These are phyloP conservation scores for Junonia oenone DNA, from an alignment of 2,888 invertebrate species.

Conservation along the genomic window DNA sequence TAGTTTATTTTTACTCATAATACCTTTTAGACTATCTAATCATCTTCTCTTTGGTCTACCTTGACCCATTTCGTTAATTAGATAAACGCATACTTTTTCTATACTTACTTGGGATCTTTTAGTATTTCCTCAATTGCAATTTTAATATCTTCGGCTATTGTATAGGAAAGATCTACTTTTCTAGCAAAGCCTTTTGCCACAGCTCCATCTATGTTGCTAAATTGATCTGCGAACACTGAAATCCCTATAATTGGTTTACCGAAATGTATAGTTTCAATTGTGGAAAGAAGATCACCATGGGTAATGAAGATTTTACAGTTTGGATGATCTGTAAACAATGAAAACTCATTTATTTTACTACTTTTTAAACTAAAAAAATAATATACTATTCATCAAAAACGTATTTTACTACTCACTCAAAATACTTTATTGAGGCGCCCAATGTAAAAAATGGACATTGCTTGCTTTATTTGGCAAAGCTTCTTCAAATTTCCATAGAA, in stretches of 20 bases:
- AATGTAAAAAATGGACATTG: constrained; percentile 60
- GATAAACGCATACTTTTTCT: background rate
- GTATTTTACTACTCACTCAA: constrained; percentile 32
- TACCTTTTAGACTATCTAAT: too few species aligned
- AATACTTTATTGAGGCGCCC: constrained; percentile 59
- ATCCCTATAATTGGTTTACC: constrained; percentile 48
- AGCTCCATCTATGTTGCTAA: constrained; percentile 45
- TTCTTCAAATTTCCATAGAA: constrained; percentile 70
- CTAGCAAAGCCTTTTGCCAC: constrained; percentile 44
- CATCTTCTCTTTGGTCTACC: too few species aligned
- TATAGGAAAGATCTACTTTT: constrained; percentile 38
- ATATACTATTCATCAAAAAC: too few species aligned
- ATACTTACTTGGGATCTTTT: constrained; percentile 36
- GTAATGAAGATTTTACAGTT: constrained; percentile 44
- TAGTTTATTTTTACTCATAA: too few species aligned
- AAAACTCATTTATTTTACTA: too few species aligned
- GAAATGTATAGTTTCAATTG: constrained; percentile 43
- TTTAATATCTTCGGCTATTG: constrained; percentile 39
- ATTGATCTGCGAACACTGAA: constrained; percentile 51
- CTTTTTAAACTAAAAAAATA: too few species aligned
- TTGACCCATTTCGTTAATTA: background rate
- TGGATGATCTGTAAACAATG: too few species aligned
- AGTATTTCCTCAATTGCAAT: constrained; percentile 41
- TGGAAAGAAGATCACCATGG: constrained; percentile 48
- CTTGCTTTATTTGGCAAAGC: constrained; percentile 41